phyloP scores from a whole-genome alignment of 2,888 invertebrate genomes.

The Drosophila infuscata region DNA sequence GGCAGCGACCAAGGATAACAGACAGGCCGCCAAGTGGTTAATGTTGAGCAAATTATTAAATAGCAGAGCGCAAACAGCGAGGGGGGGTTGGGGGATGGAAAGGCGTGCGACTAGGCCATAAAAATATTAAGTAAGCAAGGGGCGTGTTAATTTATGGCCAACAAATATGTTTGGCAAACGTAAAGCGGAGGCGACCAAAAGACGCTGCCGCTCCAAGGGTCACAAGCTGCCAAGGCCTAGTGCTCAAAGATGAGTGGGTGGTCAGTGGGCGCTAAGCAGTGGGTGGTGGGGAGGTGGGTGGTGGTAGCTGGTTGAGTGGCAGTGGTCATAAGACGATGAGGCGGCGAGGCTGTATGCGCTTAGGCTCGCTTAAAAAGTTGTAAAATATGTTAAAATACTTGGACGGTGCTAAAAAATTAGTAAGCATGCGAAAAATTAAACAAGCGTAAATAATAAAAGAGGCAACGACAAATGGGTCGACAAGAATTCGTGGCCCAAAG shows the following conservation, averaged over 20 bases:
- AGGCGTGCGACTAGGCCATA: constrained; percentile 45
- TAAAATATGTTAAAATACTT: constrained; percentile 68
- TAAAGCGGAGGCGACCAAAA: constrained; percentile 30
- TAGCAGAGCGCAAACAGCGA: constrained; percentile 29
- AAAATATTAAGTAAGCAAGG: constrained; percentile 68
- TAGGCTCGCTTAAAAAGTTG: constrained; percentile 62
- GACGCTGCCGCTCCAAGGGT: constrained; percentile 3
- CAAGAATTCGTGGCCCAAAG: background rate
- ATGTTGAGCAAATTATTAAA: constrained; percentile 72
- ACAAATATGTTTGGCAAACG: constrained; percentile 67
- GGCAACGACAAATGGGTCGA: constrained; percentile 45
- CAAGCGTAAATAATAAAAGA: constrained; percentile 64
- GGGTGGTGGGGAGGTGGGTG: background rate
- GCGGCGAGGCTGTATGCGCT: background rate
- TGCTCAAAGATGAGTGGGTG: background rate
- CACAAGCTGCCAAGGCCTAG: constrained; percentile 9
- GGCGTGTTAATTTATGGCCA: constrained; percentile 70
- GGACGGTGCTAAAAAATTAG: constrained; percentile 42
- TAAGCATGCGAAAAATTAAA: constrained; percentile 61
- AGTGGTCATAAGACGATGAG: background rate
- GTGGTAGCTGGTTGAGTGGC: background rate
- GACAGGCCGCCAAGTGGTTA: constrained; percentile 64
- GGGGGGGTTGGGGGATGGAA: background rate
- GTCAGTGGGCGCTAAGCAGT: background rate
- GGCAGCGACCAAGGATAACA: constrained; percentile 22